Conservation (phyloP, 2,888 invertebrate genomes). For the Pecten maximus region DNA sequence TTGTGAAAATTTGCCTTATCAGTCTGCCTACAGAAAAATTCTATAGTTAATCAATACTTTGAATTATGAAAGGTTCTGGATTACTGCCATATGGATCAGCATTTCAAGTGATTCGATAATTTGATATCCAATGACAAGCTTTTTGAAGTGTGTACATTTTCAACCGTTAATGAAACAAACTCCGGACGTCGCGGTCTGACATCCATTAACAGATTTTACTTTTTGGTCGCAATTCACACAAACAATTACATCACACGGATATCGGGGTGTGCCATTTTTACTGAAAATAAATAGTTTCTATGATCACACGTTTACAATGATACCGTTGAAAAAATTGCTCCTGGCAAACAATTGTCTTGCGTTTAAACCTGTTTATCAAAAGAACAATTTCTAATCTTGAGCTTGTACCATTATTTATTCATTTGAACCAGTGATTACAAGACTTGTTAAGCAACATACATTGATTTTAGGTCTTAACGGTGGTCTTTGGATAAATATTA, state of each 20-base stretch:
- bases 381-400: neutral
- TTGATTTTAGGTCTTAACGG: slow-evolving; percentile 20
- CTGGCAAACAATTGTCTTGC: neutral
- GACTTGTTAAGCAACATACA: neutral
- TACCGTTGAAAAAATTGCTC: neutral
- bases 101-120: neutral
- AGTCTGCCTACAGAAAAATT: neutral
- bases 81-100: neutral
- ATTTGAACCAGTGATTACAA: slow-evolving; percentile 3
- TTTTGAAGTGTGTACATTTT: slow-evolving; percentile 6
- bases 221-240: neutral
- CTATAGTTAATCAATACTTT: neutral
- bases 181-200: neutral
- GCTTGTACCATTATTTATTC: slow-evolving; percentile 1
- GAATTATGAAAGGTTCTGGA: neutral
- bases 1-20: neutral
- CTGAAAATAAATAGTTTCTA: neutral
- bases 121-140: neutral
- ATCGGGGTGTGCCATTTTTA: neutral
- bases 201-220: neutral
- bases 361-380: slow-evolving; percentile 8
- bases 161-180: neutral
- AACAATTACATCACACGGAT: neutral
- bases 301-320: neutral
- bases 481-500: neutral